phyloP scores from a whole-genome alignment of 2,113 vertebrate genomes.

The Pseudolaguvia tuberculata region DNA sequence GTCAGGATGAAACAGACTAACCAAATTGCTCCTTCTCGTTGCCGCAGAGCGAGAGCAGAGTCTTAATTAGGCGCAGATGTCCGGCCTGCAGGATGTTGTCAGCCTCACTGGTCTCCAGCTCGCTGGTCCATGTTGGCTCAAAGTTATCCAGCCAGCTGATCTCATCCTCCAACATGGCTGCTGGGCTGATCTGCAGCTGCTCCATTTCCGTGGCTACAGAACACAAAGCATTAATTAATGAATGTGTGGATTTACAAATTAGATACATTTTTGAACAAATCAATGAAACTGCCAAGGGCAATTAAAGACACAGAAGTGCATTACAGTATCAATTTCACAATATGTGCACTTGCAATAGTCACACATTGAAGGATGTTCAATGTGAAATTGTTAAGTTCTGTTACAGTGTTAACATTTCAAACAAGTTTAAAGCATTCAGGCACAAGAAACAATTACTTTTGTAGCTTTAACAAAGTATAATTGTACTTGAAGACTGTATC shows the following conservation, averaged over 20 bases:
- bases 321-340: too few species aligned
- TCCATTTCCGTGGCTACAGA: conserved; percentile 91
- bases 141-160: conserved; percentile 99
- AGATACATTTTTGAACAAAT: neutral
- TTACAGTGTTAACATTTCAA: too few species aligned
- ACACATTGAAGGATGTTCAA: too few species aligned
- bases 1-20: conserved; percentile 53
- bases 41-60: conserved; percentile 91
- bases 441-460: too few species aligned
- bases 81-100: conserved; percentile 94
- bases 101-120: conserved; percentile 93
- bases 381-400: too few species aligned
- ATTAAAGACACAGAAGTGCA: neutral
- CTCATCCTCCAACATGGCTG: conserved; percentile 94
- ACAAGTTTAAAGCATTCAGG: too few species aligned
- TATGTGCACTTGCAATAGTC: neutral
- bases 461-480: too few species aligned
- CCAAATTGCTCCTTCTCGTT: conserved; percentile 95
- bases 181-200: conserved; percentile 86
- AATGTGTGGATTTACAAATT: neutral
- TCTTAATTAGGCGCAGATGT: conserved; percentile 94
- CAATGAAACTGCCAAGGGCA: neutral
- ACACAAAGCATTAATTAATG: rapidly evolving
- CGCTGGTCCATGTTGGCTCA: conserved; percentile 91
- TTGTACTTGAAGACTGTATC: too few species aligned